Evolutionary conservation across 2,888 invertebrate genomes (phyloP), one percentile per base, ranked within the genome.

Genomic region (Ctenicera cuprea): DNA sequence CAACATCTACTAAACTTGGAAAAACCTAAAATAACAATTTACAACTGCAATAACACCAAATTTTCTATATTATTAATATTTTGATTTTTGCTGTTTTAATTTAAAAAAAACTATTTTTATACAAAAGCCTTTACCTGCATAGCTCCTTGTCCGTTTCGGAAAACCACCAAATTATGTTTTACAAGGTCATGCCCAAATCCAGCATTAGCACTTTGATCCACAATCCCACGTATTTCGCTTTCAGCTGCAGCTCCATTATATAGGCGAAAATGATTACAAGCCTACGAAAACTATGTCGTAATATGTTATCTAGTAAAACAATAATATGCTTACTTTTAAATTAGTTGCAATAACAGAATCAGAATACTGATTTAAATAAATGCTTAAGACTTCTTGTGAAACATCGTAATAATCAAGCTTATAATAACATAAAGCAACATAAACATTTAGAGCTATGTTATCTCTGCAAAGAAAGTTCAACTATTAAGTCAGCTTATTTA

Each of bases 381-480:
- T 93, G 20, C 95, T 95, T 12, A 98, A 89, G n/a, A 98, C 97
- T 88, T 98, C 98, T 87, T 98, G 97, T 0, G 98, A 97, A 57
- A 98, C 97, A 87, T 99, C 99, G 85, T 97, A 99, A 86, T 98
- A 99, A 87, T 99, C 99, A 82, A 99, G 88, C 86, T 99, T 99
- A 88, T 99, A 99, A 87, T 99, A 99, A 85, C 99, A 99, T 14
- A 99, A 88, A 0, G 98, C 99, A 71, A 99, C 94, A 86, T 99
- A 99, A 3, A 99, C 97, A 87, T 99, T 98, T 73, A 99, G 87
- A 0, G 99, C 99, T 85, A 98, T 89, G 86, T 93, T 96, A 66
- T 95, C 95, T 80, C 97, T 97, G 87, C 30, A 88, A 88, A 74
- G 71, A 22, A 16, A 22, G 5, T 45, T 5, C n/a, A n/a, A 45